Evolutionary conservation across 1,140 invertebrate genomes (phyloP).

Genomic region (Sinonovacula constricta): DNA sequence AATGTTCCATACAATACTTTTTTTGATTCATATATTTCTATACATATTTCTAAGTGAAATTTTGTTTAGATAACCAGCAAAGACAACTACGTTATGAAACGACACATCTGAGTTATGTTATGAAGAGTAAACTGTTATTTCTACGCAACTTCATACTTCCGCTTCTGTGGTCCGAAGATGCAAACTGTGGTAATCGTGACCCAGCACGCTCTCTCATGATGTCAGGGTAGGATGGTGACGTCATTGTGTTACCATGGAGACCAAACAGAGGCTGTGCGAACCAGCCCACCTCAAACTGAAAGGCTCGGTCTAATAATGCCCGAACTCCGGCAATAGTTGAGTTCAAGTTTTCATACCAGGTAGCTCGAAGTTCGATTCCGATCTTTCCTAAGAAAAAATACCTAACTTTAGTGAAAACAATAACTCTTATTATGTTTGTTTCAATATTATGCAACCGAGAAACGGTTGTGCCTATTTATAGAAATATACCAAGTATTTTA

Average conservation of each 20-base stretch:
- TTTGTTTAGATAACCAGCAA: no score
- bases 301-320: slow-evolving; percentile 26
- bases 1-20: no score
- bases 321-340: slow-evolving; percentile 8
- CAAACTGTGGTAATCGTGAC: background rate
- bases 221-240: slow-evolving; percentile 71
- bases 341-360: slow-evolving; percentile 5
- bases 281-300: slow-evolving; percentile 66
- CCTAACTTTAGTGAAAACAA: background rate
- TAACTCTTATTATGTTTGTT: background rate
- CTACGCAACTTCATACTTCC: no score
- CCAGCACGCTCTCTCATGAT: slow-evolving; percentile 48
- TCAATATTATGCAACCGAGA: background rate
- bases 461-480: background rate
- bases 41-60: no score
- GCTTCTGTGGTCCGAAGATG: background rate
- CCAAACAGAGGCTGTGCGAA: slow-evolving; percentile 66
- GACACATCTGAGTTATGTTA: no score
- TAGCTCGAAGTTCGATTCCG: background rate
- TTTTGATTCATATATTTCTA: no score
- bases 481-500: background rate
- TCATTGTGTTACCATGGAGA: slow-evolving; percentile 64
- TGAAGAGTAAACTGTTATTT: no score
- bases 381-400: slow-evolving; percentile 4
- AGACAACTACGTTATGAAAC: no score